Evolutionary conservation across 2,888 invertebrate genomes (phyloP).

Genomic region (Bellardia bayeri): DNA sequence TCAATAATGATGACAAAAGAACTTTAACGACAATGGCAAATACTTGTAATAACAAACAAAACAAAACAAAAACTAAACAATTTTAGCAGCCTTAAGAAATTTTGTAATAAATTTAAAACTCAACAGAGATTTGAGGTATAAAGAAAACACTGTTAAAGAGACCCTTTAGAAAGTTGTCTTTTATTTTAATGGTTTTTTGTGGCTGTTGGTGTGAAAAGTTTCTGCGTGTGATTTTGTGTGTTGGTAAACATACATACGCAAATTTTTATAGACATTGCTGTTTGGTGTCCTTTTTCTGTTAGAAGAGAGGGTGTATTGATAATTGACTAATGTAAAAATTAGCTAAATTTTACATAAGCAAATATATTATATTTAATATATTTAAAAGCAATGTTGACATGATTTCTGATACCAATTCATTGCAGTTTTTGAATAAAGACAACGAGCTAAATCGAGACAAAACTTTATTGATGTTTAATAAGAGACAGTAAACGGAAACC

Average conservation of each 20-base stretch:
- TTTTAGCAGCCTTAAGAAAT: conserved; percentile 65
- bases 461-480: too few relatives aligned
- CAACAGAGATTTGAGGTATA: conserved; percentile 42
- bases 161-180: conserved; percentile 61
- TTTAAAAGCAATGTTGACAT: too few relatives aligned
- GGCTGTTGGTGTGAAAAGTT: conserved; percentile 46
- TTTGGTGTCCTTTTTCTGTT: not conserved
- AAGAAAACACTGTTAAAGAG: conserved; percentile 45
- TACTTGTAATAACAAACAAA: not conserved
- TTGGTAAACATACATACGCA: not conserved
- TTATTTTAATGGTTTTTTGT: conserved; percentile 32
- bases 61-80: not conserved
- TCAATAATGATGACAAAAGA: conserved; percentile 80
- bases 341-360: too few relatives aligned
- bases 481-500: too few relatives aligned
- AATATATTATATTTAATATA: too few relatives aligned
- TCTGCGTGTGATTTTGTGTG: not conserved
- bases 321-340: not conserved
- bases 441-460: too few relatives aligned
- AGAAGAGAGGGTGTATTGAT: not conserved
- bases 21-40: conserved; percentile 10
- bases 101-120: conserved; percentile 68
- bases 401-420: too few relatives aligned
- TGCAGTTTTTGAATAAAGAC: too few relatives aligned
- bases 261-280: not conserved